phyloP scores from a whole-genome alignment of 37 sponge, comb jelly and placozoan species.

The Spongia lamella region DNA sequence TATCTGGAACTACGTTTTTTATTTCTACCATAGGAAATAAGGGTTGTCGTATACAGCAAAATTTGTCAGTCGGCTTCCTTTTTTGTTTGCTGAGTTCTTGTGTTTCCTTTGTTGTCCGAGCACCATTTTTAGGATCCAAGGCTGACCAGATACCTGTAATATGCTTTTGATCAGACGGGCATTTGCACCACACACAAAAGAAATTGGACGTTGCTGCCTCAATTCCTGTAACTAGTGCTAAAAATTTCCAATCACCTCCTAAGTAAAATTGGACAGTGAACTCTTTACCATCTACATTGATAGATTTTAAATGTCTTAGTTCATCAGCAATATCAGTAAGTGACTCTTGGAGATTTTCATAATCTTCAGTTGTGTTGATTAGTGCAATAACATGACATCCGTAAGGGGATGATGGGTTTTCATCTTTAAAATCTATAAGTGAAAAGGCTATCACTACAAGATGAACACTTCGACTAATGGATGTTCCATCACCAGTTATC shows the following conservation, averaged over 20 bases:
- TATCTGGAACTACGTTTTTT: conserved; percentile 9
- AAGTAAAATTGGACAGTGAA: conserved; percentile 22
- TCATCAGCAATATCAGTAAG: background rate
- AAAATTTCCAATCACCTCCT: conserved; percentile 23
- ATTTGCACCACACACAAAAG: conserved; percentile 25
- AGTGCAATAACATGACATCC: conserved; percentile 10
- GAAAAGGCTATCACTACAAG: conserved; percentile 8
- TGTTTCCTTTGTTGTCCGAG: conserved; percentile 18
- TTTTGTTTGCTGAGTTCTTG: background rate
- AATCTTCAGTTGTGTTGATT: background rate
- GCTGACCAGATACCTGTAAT: conserved; percentile 1
- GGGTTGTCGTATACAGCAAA: background rate
- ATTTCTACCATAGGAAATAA: conserved; percentile 2
- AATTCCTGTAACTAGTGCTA: conserved; percentile 2
- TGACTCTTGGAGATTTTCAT: background rate
- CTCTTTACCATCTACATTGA: background rate
- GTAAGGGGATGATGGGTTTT: background rate
- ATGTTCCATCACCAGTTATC: conserved; percentile 17
- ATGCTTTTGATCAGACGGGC: background rate
- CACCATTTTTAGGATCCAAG: background rate
- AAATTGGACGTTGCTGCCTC: conserved; percentile 2
- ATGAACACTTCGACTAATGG: conserved; percentile 1
- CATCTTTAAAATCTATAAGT: background rate
- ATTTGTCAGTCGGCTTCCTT: background rate
- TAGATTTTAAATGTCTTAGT: background rate